Evolutionary conservation across 2,797 vertebrate species (phyloP).

Genomic region (Gymnoscopelus braueri): DNA sequence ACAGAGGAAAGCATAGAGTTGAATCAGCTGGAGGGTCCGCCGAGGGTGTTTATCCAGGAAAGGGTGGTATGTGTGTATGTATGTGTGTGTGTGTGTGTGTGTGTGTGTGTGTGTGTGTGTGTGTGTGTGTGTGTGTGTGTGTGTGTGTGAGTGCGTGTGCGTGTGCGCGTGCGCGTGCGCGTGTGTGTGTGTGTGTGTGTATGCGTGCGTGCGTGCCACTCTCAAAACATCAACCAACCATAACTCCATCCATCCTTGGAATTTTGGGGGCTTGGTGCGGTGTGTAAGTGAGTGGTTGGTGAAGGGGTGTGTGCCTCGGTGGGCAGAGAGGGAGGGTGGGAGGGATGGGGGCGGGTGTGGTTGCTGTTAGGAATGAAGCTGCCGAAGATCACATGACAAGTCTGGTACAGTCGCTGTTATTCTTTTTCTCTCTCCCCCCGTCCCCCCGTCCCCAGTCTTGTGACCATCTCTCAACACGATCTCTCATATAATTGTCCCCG

Average conservation of each 20-base stretch:
- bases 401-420: conserved; percentile 52
- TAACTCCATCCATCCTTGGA: conserved; percentile 23
- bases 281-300: conserved; percentile 16
- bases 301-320: neutral
- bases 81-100: too few species aligned
- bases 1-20: conserved; percentile 46
- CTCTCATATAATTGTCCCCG: conserved; percentile 48
- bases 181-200: neutral
- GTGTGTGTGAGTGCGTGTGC: conserved; percentile 15
- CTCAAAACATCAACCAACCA: conserved; percentile 24
- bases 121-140: neutral
- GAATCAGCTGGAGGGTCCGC: conserved; percentile 54
- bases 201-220: conserved; percentile 9
- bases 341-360: conserved; percentile 1
- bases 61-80: conserved; percentile 12
- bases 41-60: conserved; percentile 48
- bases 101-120: too few species aligned
- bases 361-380: conserved; percentile 49
- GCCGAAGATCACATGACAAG: conserved; percentile 65
- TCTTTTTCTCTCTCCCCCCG: conserved; percentile 13
- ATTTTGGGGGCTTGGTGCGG: conserved; percentile 31
- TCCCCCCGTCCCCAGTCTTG: conserved; percentile 39
- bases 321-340: conserved; percentile 11
- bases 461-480: conserved; percentile 26
- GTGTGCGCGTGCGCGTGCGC: conserved; percentile 11